Base-by-base conservation (phyloP, 1,140 invertebrate genomes). In the Camponotus pennsylvanicus region DNA sequence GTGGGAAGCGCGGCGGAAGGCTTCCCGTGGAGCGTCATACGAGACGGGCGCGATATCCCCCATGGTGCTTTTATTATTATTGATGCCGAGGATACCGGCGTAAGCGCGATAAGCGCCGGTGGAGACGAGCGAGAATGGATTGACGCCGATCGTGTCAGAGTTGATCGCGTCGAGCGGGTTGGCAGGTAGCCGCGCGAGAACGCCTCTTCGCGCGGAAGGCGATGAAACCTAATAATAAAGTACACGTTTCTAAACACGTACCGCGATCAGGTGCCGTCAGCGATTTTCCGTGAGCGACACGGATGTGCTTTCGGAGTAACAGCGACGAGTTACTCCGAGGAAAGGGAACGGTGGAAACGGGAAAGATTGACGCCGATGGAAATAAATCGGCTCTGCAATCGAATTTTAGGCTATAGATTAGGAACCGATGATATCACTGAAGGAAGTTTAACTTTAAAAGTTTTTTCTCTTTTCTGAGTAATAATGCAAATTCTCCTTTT, bases 11-110 rank as follows among this genome's bases (percentile, higher is more conserved):
- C 57, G 79, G 80, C 86, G 70, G 86, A 76, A 84, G 71, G 85
- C 85, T 84, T 84, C 80, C 85, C 85, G 85, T 32, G 80, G 70
- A 76, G 82, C 86, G 63, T 87, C 86, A 75, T 75, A 75, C 42
- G 69, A 83, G 79, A 83, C 79, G 79, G 69, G 77, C 85, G 63
- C 80, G 80, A 73, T 84, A 75, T 87, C 55, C 80, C 55, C 80
- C 69, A 82, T 66, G 45, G 63, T 45, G 85, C 78, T 87, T 84
- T 87, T 73, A 66, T 73, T 69, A 69, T 85, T 87, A 75, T 84
- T 69, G 86, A 84, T 73, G 79, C 70, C 69, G 63, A 66, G 70
- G 70, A 76, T 84, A 76, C 79, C 57, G 69, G 40, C 42, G 11
- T 66, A 52, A 78, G 67, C 78, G 69, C 59, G 79, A 83, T 83